A percentile compares a stretch with the other conserved stretches of the same genome.
phyloP scores from a whole-genome alignment of 2,888 invertebrate species.

The Drosophila histrio region DNA sequence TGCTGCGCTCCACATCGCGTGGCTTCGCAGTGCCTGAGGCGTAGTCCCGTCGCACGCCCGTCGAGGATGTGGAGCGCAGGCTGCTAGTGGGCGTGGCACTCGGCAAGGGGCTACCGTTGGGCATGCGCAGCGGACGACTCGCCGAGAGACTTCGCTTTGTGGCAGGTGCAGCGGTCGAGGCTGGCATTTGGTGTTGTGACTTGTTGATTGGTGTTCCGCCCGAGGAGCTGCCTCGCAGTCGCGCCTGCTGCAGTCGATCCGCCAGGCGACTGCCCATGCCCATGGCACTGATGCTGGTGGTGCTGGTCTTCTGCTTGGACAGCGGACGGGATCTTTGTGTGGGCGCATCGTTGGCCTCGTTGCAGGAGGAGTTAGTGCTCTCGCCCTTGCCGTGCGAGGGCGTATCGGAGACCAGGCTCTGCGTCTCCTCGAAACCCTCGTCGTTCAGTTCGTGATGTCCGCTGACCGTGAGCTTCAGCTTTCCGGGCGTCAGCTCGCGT shows the following conservation, averaged over 20 bases:
- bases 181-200: slow-evolving; percentile 56
- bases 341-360: slow-evolving; percentile 86
- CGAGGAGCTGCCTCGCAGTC: slow-evolving; percentile 41
- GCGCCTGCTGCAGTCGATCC: slow-evolving; percentile 71
- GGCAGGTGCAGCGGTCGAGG: slow-evolving; percentile 11
- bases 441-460: slow-evolving; percentile 89
- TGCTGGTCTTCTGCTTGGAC: slow-evolving; percentile 59
- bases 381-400: slow-evolving; percentile 89
- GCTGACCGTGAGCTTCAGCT: slow-evolving; percentile 63
- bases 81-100: slow-evolving; percentile 85
- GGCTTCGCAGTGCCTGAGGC: slow-evolving; percentile 52
- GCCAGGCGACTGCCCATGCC: slow-evolving; percentile 63
- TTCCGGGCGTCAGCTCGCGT: slow-evolving; percentile 76
- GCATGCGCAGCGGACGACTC: slow-evolving; percentile 86
- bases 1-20: slow-evolving; percentile 89
- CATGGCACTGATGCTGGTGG: slow-evolving; percentile 53
- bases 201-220: slow-evolving; percentile 19
- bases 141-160: slow-evolving; percentile 62
- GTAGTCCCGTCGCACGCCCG: slow-evolving; percentile 56
- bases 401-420: slow-evolving; percentile 93
- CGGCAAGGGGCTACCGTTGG: slow-evolving; percentile 87
- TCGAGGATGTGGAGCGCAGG: slow-evolving; percentile 83
- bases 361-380: slow-evolving; percentile 89
- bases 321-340: slow-evolving; percentile 68
- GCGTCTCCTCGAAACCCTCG: slow-evolving; percentile 96